Evolutionary conservation across 2,113 vertebrate species (phyloP).

Genomic region (Laticauda colubrina): DNA sequence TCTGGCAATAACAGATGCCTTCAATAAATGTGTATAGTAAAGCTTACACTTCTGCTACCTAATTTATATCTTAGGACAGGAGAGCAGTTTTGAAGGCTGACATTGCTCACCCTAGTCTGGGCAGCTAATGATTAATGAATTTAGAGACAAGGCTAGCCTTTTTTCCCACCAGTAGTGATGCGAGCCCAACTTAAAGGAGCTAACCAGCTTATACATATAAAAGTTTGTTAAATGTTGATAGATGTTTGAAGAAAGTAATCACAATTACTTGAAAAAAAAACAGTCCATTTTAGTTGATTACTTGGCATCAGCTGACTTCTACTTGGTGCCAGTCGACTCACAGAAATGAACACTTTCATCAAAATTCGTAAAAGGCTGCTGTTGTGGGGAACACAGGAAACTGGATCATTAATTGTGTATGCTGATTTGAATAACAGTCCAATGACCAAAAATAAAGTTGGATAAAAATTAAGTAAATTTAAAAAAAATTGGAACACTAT

Average conservation of each 20-base stretch:
- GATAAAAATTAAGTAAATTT: no score
- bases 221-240: background rate
- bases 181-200: background rate
- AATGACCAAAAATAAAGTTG: no score
- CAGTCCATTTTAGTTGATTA: background rate
- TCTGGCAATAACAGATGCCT: background rate
- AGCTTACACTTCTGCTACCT: background rate
- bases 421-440: no score
- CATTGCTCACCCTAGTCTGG: background rate
- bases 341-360: no score
- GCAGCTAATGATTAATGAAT: background rate
- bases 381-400: no score
- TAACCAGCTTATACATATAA: background rate
- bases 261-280: background rate
- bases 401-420: no score
- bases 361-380: no score
- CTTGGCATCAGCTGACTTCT: background rate
- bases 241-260: background rate
- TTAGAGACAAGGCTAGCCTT: background rate
- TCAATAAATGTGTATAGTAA: background rate
- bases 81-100: background rate
- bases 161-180: background rate
- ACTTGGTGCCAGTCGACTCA: background rate
- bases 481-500: no score
- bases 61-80: background rate